Conservation (phyloP, 2,113 vertebrate species). For the Malurus melanocephalus region DNA sequence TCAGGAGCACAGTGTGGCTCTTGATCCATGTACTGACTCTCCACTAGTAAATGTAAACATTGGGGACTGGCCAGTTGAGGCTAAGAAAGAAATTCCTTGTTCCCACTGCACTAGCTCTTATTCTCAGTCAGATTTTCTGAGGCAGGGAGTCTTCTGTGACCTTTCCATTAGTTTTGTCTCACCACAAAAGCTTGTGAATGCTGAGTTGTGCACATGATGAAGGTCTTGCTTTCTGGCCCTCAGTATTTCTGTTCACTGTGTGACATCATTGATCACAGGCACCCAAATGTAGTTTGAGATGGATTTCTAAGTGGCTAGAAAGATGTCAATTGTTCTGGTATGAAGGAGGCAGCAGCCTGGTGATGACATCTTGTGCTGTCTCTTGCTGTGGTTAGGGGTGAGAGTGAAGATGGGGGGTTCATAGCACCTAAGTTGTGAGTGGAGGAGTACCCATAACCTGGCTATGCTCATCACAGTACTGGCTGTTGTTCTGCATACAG, state of each 20-base stretch:
- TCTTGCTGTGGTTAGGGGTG: not conserved
- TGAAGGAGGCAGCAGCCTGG: not conserved
- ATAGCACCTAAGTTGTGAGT: fast-evolving
- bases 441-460: too few species aligned
- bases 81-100: not conserved
- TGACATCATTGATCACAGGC: not conserved
- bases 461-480: not conserved
- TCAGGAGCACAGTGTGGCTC: not conserved
- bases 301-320: not conserved
- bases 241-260: fast-evolving
- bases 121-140: not conserved
- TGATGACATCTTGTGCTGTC: not conserved
- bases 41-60: not conserved
- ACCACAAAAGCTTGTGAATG: not conserved
- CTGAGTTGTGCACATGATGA: fast-evolving
- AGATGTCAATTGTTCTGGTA: not conserved
- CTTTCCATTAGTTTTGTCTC: not conserved
- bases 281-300: not conserved
- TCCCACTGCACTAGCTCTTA: not conserved
- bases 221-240: not conserved
- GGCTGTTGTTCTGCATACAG: not conserved
- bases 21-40: not conserved
- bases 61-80: fast-evolving
- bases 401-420: not conserved
- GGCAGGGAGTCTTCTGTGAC: not conserved